A percentile compares a stretch with the other conserved stretches of the same genome.
Conservation (phyloP, 2,888 invertebrate genomes). For the Panzeria rudis region DNA sequence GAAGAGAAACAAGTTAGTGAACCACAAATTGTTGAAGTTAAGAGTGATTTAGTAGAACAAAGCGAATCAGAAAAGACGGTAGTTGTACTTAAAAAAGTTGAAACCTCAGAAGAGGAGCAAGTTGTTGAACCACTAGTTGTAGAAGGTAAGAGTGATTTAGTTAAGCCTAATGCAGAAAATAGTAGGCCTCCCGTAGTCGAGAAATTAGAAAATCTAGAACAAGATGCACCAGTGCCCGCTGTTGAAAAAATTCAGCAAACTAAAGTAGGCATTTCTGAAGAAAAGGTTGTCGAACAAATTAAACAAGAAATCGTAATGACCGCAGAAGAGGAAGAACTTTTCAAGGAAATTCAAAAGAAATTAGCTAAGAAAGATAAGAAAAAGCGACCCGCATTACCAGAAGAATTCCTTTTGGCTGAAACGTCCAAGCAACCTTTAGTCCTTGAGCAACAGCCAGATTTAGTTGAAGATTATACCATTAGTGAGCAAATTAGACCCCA, state of each 20-base stretch:
- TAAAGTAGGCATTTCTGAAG: slow-evolving; percentile 15
- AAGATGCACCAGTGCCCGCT: background rate
- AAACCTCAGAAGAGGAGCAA: background rate
- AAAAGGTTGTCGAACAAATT: slow-evolving; percentile 41
- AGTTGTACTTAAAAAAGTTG: background rate
- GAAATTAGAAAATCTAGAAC: slow-evolving; percentile 41
- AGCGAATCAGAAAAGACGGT: background rate
- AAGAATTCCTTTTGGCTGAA: slow-evolving; percentile 79
- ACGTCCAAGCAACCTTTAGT: slow-evolving; percentile 40
- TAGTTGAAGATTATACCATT: slow-evolving; percentile 6
- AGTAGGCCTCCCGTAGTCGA: background rate
- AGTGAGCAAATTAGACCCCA: slow-evolving; percentile 69
- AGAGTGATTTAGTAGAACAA: slow-evolving; percentile 16
- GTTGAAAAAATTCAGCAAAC: background rate
- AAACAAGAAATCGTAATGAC: slow-evolving; percentile 76
- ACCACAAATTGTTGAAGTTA: slow-evolving; percentile 39
- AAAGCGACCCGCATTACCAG: slow-evolving; percentile 82
- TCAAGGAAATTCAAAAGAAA: slow-evolving; percentile 81
- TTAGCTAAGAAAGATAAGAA: slow-evolving; percentile 82
- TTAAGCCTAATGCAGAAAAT: background rate
- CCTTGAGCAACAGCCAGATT: slow-evolving; percentile 7
- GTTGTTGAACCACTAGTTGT: background rate
- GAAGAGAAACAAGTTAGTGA: background rate
- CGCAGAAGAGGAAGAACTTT: slow-evolving; percentile 81
- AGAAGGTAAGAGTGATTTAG: background rate